phyloP scores from a whole-genome alignment of 2,797 vertebrate species.

The Harpagifer antarcticus region DNA sequence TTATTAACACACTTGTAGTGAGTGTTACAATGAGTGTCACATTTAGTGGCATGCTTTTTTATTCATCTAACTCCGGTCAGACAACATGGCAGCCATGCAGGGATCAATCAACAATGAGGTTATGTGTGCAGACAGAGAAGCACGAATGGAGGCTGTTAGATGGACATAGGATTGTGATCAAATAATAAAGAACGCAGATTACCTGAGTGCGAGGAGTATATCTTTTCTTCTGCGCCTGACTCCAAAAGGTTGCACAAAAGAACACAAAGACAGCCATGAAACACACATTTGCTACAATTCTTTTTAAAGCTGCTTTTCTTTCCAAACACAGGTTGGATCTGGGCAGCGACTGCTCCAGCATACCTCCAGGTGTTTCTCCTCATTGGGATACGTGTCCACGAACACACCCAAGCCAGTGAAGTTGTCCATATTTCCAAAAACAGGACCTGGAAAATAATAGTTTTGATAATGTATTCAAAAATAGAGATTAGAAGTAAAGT shows the following conservation, averaged over 20 bases:
- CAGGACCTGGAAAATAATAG: conserved; percentile 87
- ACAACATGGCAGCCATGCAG: conserved; percentile 34
- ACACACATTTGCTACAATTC: conserved; percentile 39
- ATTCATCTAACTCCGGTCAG: not conserved
- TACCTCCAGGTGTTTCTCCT: conserved; percentile 98
- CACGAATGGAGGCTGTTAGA: not conserved
- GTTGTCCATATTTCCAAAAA: conserved; percentile 96
- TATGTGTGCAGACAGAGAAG: conserved; percentile 1
- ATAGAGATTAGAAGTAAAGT: not conserved
- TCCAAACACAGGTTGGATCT: not conserved
- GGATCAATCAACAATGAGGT: not conserved
- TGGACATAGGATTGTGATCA: conserved; percentile 11
- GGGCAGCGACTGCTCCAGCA: conserved; percentile 33
- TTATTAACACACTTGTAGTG: no score
- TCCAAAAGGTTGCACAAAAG: conserved; percentile 77
- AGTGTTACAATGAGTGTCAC: not conserved
- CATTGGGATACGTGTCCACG: conserved; percentile 97
- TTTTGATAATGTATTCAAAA: not conserved
- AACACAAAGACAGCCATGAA: conserved; percentile 67
- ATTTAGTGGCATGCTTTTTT: not conserved
- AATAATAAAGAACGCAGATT: conserved; percentile 56
- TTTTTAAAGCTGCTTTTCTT: not conserved
- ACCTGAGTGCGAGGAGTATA: conserved; percentile 96
- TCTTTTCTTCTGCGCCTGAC: conserved; percentile 96
- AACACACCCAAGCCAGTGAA: conserved; percentile 96